Evolutionary conservation across 2,888 invertebrate species (phyloP).

Genomic region (Dasypogon diadema): DNA sequence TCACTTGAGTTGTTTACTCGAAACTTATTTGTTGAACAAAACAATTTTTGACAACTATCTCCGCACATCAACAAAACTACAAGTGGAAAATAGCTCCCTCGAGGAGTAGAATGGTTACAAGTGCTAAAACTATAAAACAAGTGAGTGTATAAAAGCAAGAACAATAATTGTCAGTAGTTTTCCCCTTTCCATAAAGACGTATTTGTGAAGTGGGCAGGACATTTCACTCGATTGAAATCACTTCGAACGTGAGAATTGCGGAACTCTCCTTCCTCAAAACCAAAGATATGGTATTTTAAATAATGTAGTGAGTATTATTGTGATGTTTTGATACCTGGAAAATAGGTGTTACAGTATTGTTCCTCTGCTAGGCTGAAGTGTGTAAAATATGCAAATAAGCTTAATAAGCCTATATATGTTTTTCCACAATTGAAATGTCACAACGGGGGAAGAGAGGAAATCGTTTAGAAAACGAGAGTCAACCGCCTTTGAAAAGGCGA

Average conservation of each 20-base stretch:
- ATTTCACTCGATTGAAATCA: slow-evolving; percentile 32
- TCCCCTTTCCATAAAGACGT: slow-evolving; percentile 41
- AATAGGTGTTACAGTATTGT: slow-evolving; percentile 38
- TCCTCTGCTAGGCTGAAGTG: slow-evolving; percentile 32
- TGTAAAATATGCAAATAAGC: slow-evolving; percentile 43
- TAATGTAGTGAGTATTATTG: slow-evolving; percentile 51
- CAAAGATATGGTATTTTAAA: slow-evolving; percentile 34
- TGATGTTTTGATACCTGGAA: slow-evolving; percentile 10
- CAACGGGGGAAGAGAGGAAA: slow-evolving; percentile 83
- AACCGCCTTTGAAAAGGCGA: slow-evolving; percentile 79
- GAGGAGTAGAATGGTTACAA: slow-evolving; percentile 2
- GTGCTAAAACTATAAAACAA: slow-evolving; percentile 17
- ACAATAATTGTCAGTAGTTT: slow-evolving; percentile 46
- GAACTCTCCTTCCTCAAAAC: slow-evolving; percentile 23
- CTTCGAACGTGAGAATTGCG: slow-evolving; percentile 1
- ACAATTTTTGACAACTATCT: slow-evolving; percentile 55
- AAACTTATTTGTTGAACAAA: slow-evolving; percentile 56
- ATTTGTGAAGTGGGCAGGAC: slow-evolving; percentile 54
- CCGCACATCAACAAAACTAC: slow-evolving; percentile 28
- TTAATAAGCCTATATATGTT: slow-evolving; percentile 54
- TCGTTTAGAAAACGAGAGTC: slow-evolving; percentile 70
- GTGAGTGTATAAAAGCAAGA: slow-evolving; percentile 36
- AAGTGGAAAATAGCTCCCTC: slow-evolving; percentile 25
- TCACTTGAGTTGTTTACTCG: slow-evolving; percentile 61
- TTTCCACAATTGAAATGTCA: slow-evolving; percentile 72